A percentile compares a stretch with the other conserved stretches of the same genome.
phyloP scores from a whole-genome alignment of 2,888 invertebrate genomes.

The Hirtodrosophila cameraria region DNA sequence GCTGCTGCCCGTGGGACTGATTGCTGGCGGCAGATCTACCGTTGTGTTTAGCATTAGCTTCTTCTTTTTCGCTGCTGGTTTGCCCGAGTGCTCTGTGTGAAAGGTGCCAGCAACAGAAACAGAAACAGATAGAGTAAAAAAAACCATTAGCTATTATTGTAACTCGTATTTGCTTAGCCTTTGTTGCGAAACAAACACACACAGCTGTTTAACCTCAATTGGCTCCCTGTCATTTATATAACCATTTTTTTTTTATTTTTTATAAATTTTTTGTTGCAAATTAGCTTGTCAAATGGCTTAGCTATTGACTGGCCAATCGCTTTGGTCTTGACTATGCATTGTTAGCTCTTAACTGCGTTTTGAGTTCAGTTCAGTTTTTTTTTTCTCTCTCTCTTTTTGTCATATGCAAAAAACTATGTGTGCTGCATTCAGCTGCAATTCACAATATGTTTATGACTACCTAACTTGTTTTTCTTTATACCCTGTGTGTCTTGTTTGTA shows the following conservation, averaged over 20 bases:
- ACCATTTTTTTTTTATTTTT: constrained; percentile 13
- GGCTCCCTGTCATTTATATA: constrained; percentile 26
- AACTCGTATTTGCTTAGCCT: constrained; percentile 20
- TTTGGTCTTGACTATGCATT: constrained; percentile 31
- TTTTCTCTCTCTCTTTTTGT: background rate
- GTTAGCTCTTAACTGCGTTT: constrained; percentile 20
- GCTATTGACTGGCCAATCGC: constrained; percentile 34
- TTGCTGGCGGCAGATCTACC: constrained; percentile 66
- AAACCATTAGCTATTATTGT: constrained; percentile 23
- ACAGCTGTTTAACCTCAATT: constrained; percentile 70
- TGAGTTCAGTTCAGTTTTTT: constrained; percentile 5
- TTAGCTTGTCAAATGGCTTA: constrained; percentile 55
- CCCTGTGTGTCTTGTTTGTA: background rate
- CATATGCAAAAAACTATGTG: constrained; percentile 25
- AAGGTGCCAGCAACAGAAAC: no score
- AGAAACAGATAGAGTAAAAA: background rate
- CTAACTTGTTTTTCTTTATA: constrained; percentile 9
- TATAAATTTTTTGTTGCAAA: no score
- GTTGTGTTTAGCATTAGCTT: constrained; percentile 58
- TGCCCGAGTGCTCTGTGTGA: constrained; percentile 61
- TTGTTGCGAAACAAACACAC: constrained; percentile 30
- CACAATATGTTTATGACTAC: constrained; percentile 8
- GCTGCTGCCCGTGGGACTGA: constrained; percentile 77
- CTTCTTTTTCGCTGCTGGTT: constrained; percentile 81
- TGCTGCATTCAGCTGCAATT: constrained; percentile 8